A percentile compares a stretch with the other conserved stretches of the same genome.
Evolutionary conservation across 2,113 vertebrate species (phyloP).

Genomic region (Plestiodon gilberti): DNA sequence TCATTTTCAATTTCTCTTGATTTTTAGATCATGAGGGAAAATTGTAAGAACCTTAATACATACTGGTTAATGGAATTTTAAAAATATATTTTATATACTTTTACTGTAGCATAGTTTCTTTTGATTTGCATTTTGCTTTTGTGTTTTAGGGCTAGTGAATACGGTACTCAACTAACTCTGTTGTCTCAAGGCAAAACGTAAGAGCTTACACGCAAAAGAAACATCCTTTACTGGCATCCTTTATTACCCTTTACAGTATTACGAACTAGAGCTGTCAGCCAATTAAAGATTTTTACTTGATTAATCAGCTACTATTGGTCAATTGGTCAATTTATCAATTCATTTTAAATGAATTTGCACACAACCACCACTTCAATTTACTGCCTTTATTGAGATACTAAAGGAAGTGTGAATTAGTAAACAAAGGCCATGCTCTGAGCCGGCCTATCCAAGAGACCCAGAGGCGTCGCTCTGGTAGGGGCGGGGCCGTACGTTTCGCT

Average conservation of each 20-base stretch:
- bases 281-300: not conserved
- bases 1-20: too few relatives aligned
- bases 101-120: not conserved
- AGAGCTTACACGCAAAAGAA: too few relatives aligned
- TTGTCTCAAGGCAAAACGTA: not conserved
- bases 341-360: not conserved
- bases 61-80: too few relatives aligned
- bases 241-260: not conserved
- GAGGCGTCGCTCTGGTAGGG: too few relatives aligned
- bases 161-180: not conserved
- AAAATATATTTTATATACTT: too few relatives aligned
- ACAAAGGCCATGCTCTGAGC: too few relatives aligned
- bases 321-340: not conserved
- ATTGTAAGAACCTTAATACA: too few relatives aligned
- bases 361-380: not conserved
- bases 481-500: too few relatives aligned
- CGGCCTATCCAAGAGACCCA: too few relatives aligned
- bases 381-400: not conserved
- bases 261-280: not conserved
- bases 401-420: not conserved
- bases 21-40: too few relatives aligned
- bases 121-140: not conserved
- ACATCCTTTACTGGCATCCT: too few relatives aligned
- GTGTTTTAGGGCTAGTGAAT: not conserved
- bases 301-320: not conserved